Conservation (phyloP, 2,888 invertebrate genomes). For the Caenorhabditis plicata region DNA sequence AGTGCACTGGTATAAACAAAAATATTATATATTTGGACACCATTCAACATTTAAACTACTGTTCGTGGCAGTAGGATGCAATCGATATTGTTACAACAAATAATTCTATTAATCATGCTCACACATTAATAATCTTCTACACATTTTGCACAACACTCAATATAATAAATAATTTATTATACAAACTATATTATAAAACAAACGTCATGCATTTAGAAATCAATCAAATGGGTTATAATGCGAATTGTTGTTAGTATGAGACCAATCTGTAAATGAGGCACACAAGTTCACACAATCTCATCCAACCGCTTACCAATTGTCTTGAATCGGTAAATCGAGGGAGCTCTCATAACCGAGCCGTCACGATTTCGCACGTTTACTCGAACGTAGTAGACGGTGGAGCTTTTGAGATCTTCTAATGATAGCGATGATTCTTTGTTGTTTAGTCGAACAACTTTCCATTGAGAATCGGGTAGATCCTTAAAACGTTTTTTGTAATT, state of each 20-base stretch:
- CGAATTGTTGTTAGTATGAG: constrained; percentile 23
- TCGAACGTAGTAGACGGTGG: constrained; percentile 60
- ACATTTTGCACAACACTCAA: no score
- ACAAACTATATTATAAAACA: no score
- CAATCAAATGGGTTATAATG: constrained; percentile 29
- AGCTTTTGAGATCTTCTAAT: constrained; percentile 48
- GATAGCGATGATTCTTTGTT: constrained; percentile 46
- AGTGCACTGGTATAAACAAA: no score
- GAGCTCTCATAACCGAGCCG: constrained; percentile 54
- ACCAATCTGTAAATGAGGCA: constrained; percentile 24
- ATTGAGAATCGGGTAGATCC: constrained; percentile 44
- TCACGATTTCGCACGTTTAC: constrained; percentile 55
- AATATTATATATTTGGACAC: no score
- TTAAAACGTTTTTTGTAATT: constrained; percentile 5
- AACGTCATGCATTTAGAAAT: constrained; percentile 1
- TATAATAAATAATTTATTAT: no score
- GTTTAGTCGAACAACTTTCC: constrained; percentile 50
- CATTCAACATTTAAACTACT: no score
- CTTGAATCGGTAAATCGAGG: constrained; percentile 59
- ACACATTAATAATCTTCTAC: no score
- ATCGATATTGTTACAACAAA: no score
- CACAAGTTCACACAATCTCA: no score
- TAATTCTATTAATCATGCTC: no score
- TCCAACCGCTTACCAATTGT: constrained; percentile 60
- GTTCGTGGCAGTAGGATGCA: no score